Evolutionary conservation across 1,140 invertebrate species (phyloP), one percentile per base, ranked within the genome.

Genomic region (Metaphire vulgaris): DNA sequence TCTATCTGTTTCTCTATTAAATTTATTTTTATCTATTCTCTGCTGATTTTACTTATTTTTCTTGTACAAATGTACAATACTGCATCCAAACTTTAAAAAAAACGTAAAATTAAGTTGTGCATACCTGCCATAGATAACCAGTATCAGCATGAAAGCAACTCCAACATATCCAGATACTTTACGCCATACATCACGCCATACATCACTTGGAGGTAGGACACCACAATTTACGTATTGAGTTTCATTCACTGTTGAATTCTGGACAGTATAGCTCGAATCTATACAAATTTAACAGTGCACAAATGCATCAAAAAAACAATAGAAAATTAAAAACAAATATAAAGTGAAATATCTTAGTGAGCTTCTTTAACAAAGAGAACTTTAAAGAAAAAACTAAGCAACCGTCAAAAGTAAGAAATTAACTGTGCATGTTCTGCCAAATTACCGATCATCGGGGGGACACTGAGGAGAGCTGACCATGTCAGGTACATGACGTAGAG

Each of bases 401-500:
- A 65, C 14, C 31, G 32, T 16, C 34, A 15, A 16, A 56, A 16
- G 56, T n/a, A n/a, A n/a, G n/a, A n/a, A n/a, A n/a, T n/a, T n/a
- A n/a, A n/a, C n/a, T n/a, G n/a, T n/a, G n/a, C n/a, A n/a, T n/a
- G n/a, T n/a, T n/a, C n/a, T n/a, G n/a, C n/a, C n/a, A n/a, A n/a
- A n/a, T n/a, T n/a, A n/a, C n/a, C n/a, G n/a, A n/a, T n/a, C n/a
- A n/a, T n/a, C n/a, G n/a, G n/a, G n/a, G 93, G 91, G 81, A 92
- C 93, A 85, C 96, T 98, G 69, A 93, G 91, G 82, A 99, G 89
- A 32, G 96, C 93, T 14, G 96, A 97, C 97, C 98, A 99, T 28
- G 97, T 99, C 66, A 99, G 88, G 85, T 97, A 99, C 80, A 96
- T 90, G 0, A 95, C 92, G 85, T 99, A 99, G 0, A 98, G 85